Evolutionary conservation across 2,113 vertebrate genomes (phyloP).

Genomic region (sheep (Ovis aries)): ARS-UI_Ramb_v3.0 NC_056067.1:20348501-20349000

Average conservation of each 20-base stretch:
- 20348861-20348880: fast-evolving
- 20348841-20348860: neutral
- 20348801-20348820: neutral
- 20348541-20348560: neutral
- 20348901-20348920: too few species aligned
- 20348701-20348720: neutral
- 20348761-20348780: neutral
- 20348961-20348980: neutral
- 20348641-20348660: neutral
- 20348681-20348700: neutral
- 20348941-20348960: neutral
- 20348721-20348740: neutral
- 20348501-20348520: neutral
- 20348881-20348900: neutral
- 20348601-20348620: neutral
- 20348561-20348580: neutral
- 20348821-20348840: neutral
- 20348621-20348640: too few species aligned
- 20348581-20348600: neutral
- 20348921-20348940: too few species aligned
- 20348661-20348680: neutral
- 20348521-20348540: neutral
- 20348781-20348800: neutral
- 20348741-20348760: neutral
- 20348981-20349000: neutral